Percentiles rank a stretch among this genome's conserved stretches.
phyloP scores from a whole-genome alignment of 2,888 invertebrate species.

The Rotaria socialis region DNA sequence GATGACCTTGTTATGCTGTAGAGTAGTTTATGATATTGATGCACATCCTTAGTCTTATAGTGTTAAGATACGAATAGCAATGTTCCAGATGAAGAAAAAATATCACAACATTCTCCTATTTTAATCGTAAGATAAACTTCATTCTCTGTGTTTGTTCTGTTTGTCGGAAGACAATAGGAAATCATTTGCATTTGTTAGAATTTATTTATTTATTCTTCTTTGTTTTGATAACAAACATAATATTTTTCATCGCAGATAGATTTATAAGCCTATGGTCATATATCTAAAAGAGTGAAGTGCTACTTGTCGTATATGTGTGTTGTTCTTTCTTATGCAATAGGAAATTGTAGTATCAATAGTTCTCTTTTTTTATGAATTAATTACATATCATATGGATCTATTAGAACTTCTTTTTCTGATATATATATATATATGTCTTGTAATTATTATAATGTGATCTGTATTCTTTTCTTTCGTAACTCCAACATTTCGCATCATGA shows the following conservation, averaged over 20 bases:
- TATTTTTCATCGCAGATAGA: neutral
- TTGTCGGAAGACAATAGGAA: neutral
- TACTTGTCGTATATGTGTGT: neutral
- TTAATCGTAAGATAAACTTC: no score
- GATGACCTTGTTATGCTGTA: neutral
- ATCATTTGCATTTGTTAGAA: neutral
- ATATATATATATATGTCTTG: neutral
- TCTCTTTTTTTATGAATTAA: neutral
- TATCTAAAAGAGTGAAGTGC: neutral
- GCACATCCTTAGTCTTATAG: neutral
- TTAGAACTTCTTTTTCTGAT: neutral
- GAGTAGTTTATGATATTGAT: conserved; percentile 6
- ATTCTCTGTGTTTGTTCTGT: no score
- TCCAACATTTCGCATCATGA: no score
- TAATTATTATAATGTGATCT: neutral
- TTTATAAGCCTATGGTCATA: neutral
- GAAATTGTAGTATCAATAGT: neutral
- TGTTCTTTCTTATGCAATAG: neutral
- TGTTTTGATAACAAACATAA: neutral
- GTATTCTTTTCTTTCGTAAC: no score
- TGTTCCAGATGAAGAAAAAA: neutral
- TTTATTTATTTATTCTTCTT: neutral
- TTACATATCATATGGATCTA: neutral
- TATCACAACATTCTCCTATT: neutral
- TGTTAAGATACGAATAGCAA: neutral